Conservation (phyloP, 2,888 invertebrate species). For the Rhagium mordax region DNA sequence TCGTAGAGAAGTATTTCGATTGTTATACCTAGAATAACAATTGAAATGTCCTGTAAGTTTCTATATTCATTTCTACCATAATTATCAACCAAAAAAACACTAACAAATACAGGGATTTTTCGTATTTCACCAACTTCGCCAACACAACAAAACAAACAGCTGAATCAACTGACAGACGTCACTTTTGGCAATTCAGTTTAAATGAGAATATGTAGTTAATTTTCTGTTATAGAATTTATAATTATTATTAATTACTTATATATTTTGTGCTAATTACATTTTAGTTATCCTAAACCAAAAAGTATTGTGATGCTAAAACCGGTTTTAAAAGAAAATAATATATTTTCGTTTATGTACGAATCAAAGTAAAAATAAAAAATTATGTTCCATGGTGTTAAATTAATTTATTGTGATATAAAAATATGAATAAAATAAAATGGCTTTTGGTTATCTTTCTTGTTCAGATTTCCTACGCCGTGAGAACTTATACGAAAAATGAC, state of each 20-base stretch:
- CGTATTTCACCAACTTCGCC: neutral
- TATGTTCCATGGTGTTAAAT: no score
- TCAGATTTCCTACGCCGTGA: conserved; percentile 47
- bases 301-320: no score
- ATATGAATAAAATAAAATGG: conserved; percentile 5
- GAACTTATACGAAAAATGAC: conserved; percentile 74
- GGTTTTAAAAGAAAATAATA: no score
- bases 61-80: neutral
- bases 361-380: no score
- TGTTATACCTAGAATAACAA: neutral
- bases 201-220: no score
- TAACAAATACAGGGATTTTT: neutral
- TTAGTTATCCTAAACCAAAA: no score
- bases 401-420: neutral
- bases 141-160: neutral
- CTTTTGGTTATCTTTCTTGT: conserved; percentile 20
- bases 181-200: neutral
- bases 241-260: no score
- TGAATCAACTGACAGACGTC: neutral
- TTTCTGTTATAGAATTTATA: no score
- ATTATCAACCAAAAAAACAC: neutral
- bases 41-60: neutral
- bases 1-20: no score
- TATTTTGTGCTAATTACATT: no score
- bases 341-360: no score